A percentile compares a stretch with the other conserved stretches of the same genome.
Evolutionary conservation across 2,113 vertebrate species (phyloP).

Genomic region (Protobothrops flavoviridis): DNA sequence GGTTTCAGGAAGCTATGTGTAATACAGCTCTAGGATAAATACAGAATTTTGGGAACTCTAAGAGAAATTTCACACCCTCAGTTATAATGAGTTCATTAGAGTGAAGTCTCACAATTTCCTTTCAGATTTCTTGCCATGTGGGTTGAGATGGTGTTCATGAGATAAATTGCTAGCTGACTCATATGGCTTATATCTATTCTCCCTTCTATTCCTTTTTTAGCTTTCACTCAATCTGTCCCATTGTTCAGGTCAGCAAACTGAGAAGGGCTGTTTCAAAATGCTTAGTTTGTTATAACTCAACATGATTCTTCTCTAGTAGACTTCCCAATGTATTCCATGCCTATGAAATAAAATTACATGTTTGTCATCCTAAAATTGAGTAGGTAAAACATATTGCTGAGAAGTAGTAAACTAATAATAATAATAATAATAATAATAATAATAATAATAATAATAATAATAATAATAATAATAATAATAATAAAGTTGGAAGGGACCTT

Average conservation of each 20-base stretch:
- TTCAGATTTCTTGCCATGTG: background rate
- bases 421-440: too few relatives aligned
- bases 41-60: background rate
- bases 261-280: background rate
- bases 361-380: background rate
- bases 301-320: background rate
- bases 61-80: background rate
- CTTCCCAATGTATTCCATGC: background rate
- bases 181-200: background rate
- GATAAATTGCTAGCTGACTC: background rate
- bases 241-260: background rate
- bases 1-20: background rate
- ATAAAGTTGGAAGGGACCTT: too few relatives aligned
- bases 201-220: background rate
- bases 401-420: background rate
- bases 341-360: background rate
- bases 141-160: background rate
- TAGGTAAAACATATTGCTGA: background rate
- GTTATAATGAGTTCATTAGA: background rate
- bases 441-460: too few relatives aligned
- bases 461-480: too few relatives aligned
- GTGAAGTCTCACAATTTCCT: background rate
- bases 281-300: background rate
- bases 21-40: background rate
- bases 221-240: background rate